A percentile compares a stretch with the other conserved stretches of the same genome.
These are phyloP conservation scores for Pteronotus mesoamericanus DNA, from an alignment of 2,797 vertebrate genomes.

Conservation along the genomic window DNA sequence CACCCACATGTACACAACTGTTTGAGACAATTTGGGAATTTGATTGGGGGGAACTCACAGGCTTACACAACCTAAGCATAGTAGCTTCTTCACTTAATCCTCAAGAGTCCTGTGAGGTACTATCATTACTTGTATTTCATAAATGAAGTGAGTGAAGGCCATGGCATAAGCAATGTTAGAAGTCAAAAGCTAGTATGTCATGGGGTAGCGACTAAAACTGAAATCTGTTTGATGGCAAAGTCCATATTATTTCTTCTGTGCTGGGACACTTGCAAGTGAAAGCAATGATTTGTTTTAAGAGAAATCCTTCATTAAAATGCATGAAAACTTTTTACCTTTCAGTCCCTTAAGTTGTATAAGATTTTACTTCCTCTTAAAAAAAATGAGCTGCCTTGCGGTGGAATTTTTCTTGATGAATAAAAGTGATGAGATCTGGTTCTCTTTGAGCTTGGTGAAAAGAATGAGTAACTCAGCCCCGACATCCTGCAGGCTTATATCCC, in stretches of 20 bases:
- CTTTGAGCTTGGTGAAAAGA: constrained; percentile 46
- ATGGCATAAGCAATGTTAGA: not conserved
- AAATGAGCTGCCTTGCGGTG: not conserved
- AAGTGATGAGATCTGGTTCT: not conserved
- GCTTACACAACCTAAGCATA: not conserved
- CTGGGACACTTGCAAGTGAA: not conserved
- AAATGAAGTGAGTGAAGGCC: not conserved
- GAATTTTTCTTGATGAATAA: constrained; percentile 37
- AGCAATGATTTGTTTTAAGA: not conserved
- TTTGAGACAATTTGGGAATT: not conserved
- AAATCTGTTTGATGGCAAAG: not conserved
- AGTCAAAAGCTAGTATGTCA: not conserved
- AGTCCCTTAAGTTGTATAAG: not conserved
- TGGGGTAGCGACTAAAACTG: not conserved
- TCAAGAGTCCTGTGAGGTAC: not conserved
- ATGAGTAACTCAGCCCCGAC: not conserved
- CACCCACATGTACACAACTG: rapidly evolving
- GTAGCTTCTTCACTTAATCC: not conserved
- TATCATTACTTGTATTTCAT: not conserved
- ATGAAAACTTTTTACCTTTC: not conserved
- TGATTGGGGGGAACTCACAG: not conserved
- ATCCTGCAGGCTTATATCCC: constrained; percentile 38
- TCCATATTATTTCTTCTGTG: not conserved
- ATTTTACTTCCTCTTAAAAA: constrained; percentile 35
- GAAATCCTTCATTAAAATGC: constrained; percentile 23